These are phyloP conservation scores for Apoda limacodes DNA, from an alignment of 2,888 invertebrate species.

Conservation along the genomic window DNA sequence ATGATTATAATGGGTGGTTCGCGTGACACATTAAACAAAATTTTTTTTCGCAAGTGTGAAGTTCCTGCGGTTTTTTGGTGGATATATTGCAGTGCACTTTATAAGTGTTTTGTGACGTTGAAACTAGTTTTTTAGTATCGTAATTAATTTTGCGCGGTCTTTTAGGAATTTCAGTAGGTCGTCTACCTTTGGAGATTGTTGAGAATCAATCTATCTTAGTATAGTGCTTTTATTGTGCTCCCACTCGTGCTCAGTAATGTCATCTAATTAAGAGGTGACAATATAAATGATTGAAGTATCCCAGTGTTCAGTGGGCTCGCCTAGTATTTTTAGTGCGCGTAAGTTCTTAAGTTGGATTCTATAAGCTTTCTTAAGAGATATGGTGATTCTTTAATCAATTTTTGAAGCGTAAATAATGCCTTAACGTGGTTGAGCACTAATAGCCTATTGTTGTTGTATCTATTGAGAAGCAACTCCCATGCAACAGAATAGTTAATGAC, in stretches of 20 bases:
- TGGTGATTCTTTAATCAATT: constrained; percentile 7
- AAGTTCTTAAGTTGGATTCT: constrained; percentile 7
- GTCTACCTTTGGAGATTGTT: too few relatives aligned
- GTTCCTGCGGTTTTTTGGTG: too few relatives aligned
- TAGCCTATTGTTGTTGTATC: too few relatives aligned
- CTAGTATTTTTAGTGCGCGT: constrained; percentile 11
- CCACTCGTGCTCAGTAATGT: constrained; percentile 11
- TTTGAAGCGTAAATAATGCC: constrained; percentile 4
- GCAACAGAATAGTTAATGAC: constrained; percentile 11
- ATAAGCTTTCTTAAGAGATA: constrained; percentile 7
- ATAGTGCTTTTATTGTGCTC: constrained; percentile 2
- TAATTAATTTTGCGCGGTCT: too few relatives aligned
- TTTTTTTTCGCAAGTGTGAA: too few relatives aligned
- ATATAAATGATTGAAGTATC: too few relatives aligned
- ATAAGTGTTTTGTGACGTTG: too few relatives aligned
- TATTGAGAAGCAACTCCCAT: constrained; percentile 11
- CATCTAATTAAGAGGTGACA: too few relatives aligned
- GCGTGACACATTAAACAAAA: constrained; percentile 7
- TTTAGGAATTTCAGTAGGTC: constrained; percentile 8
- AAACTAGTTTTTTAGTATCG: too few relatives aligned
- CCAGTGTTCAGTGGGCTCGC: constrained; percentile 11
- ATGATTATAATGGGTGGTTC: constrained; percentile 8
- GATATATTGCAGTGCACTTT: too few relatives aligned
- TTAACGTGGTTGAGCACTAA: constrained; percentile 9
- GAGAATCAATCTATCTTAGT: neutral